These are phyloP conservation scores for Brenthis hecate DNA, from an alignment of 2,888 invertebrate species.

Conservation along the genomic window DNA sequence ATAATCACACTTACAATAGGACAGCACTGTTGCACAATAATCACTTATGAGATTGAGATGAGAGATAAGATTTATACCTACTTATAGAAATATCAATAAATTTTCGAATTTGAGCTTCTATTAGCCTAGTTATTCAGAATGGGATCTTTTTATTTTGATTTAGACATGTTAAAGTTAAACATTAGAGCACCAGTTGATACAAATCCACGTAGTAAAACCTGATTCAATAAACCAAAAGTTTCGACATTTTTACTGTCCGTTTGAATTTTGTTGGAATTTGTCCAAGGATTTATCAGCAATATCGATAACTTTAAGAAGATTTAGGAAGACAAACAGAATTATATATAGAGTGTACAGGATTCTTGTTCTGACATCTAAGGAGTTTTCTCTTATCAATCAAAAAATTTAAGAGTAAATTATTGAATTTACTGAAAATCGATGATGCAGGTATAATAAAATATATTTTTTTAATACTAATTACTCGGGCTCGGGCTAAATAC, in stretches of 20 bases:
- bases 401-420: background rate
- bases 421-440: background rate
- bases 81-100: background rate
- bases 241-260: slow-evolving; percentile 64
- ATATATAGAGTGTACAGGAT: slow-evolving; percentile 9
- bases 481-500: no score
- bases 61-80: background rate
- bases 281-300: slow-evolving; percentile 30
- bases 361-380: background rate
- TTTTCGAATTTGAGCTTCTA: background rate
- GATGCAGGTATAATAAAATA: no score
- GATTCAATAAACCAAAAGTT: slow-evolving; percentile 53
- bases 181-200: slow-evolving; percentile 28
- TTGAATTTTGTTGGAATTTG: slow-evolving; percentile 33
- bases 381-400: background rate
- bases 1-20: slow-evolving; percentile 24
- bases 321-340: slow-evolving; percentile 28
- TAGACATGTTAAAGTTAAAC: slow-evolving; percentile 25
- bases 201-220: slow-evolving; percentile 36
- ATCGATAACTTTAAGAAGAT: slow-evolving; percentile 31
- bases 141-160: background rate
- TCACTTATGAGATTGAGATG: no score
- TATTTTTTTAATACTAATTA: no score
- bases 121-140: background rate
- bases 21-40: slow-evolving; percentile 3